A percentile compares a stretch with the other conserved stretches of the same genome.
Evolutionary conservation across 2,888 invertebrate species (phyloP).

Genomic region (Lithosia quadra): DNA sequence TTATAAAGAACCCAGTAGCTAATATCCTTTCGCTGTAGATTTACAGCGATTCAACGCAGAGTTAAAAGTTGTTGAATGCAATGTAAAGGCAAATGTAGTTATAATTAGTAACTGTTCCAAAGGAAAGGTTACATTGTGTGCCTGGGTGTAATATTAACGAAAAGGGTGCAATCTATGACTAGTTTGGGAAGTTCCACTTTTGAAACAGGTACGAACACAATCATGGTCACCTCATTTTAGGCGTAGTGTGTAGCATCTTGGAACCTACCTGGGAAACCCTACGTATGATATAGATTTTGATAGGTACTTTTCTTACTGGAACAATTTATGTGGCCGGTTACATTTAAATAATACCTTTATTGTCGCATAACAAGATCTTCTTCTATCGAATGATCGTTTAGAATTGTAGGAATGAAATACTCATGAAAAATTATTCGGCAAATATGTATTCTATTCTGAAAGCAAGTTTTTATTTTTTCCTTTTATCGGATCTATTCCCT

Average conservation of each 20-base stretch:
- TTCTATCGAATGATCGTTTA: neutral
- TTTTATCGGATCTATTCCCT: too few species aligned
- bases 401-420: neutral
- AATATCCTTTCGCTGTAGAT: conserved; percentile 44
- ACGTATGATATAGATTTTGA: neutral
- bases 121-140: too few species aligned
- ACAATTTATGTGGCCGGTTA: too few species aligned
- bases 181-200: neutral
- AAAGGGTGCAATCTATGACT: too few species aligned
- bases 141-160: too few species aligned
- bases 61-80: conserved; percentile 39
- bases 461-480: neutral
- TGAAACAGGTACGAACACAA: neutral
- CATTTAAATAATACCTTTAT: neutral
- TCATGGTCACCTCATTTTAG: neutral
- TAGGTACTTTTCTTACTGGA: neutral
- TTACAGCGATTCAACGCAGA: conserved; percentile 28
- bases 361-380: neutral
- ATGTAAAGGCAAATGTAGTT: neutral
- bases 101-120: neutral
- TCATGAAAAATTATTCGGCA: conserved; percentile 9
- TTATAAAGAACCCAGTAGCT: conserved; percentile 39
- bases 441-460: too few species aligned
- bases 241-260: neutral
- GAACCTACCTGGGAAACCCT: too few species aligned